Base-by-base conservation (phyloP, 2,888 invertebrate species). In the Incurvaria masculella region DNA sequence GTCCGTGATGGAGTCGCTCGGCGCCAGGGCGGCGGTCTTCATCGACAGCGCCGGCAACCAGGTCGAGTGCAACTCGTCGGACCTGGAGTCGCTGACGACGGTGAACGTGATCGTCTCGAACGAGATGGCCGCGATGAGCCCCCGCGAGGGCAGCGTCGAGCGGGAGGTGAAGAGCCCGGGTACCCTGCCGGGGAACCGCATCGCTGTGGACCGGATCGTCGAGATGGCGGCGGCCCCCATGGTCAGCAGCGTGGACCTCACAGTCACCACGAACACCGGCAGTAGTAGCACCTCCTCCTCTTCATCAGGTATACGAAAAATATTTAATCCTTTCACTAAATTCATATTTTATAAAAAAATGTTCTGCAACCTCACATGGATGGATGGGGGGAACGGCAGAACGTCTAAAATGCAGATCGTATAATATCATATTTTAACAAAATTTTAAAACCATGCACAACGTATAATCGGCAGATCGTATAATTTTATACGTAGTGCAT, bases 71-170 rank as follows among this genome's bases (percentile, higher is more conserved):
- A 73, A 75, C 2, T 68, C 64, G 39, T 64, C 71, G 0, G 73
- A 79, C 38, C 59, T 79, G 54, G 76, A 79, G 48, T 72, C 74
- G 0, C 46, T 79, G 46, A 79, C 79, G 0, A 79, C 78, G 0
- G 79, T 79, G 0, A 79, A 79, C 46, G 78, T 79, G 0, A 78
- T 79, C 1, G 78, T 78, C 0, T 78, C 76, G 0, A 76, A 75
- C 51, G 76, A 78, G 46, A 50, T 71, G 48, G 62, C 62, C 16
- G 69, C 69, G 21, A 38, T 44, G 19, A 42, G 46, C 59, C 62
- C 1, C 58, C 62, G 0, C 69, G 49, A 51, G 18, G 38, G 18
- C 40, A 40, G 44, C 26, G 39, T 33, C 11, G 33, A 33, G 8
- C 33, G 60, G 1, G 67, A 69, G 11, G 55, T 55, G 1, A 63